Base-by-base conservation (phyloP, 1,140 invertebrate genomes). In the Trichonephila clavipes region DNA sequence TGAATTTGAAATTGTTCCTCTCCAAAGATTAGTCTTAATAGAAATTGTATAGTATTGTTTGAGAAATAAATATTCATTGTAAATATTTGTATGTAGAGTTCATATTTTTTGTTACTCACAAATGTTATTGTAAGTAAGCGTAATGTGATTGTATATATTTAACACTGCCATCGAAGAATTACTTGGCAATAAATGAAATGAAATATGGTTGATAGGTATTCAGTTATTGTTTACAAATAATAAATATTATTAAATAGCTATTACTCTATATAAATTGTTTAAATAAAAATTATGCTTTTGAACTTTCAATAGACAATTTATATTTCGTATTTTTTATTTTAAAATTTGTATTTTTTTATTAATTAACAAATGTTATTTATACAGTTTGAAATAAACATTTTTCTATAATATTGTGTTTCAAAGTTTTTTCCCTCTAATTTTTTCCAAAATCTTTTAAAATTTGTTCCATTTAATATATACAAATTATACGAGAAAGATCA, bases 361-460 rank as follows among this genome's bases (percentile, higher is more conserved):
- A 77, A 89, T 34, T 89, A 59, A 87, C 66, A 72, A 44, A 89
- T 72, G 44, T 77, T 89, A 89, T 89, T 89, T 89, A 89, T 89
- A 72, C 64, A 89, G 85, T 87, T 87, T 62, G 28, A 64, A 87
- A 87, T 87, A 87, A 87, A 87, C 18, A 24, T 12, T 87, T 87
- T 87, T 59, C 85, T 87, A 62, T 64, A 62, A 51, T 14, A 40
- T 6, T 77, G 16, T 34, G 2, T 77, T n/a, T 34, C 34, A 51
- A 7, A 51, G 10, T 10, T 51, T 51, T 51, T 51, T 51, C 10
- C 51, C 51, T 1, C 51, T 12, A 51, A 51, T 12, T 51, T 51
- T 12, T 51, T 10, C 10, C 5, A 51, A 51, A 5, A 5, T 12
- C 10, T 51, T 51, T 51, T 51, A 10, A 51, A 5, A 51, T 3